Conservation (phyloP, 2,797 vertebrate species). For the Aphelocoma californica region DNA sequence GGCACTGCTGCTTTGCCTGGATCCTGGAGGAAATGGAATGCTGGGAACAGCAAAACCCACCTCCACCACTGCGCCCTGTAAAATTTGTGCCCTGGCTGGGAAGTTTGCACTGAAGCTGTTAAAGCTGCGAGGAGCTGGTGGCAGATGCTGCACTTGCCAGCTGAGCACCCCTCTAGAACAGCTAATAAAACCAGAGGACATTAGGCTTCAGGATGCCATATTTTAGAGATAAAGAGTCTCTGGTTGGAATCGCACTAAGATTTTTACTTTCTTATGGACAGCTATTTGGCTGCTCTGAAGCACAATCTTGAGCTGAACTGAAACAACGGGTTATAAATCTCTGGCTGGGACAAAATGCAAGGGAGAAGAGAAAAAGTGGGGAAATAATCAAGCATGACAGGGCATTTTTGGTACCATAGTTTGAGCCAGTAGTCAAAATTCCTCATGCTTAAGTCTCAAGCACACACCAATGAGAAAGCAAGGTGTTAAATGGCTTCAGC, state of each 20-base stretch:
- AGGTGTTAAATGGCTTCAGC: not conserved
- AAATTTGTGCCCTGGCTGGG: not conserved
- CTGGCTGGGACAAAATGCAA: not conserved
- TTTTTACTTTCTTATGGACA: not conserved
- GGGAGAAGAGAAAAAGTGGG: not conserved
- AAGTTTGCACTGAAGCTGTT: not conserved
- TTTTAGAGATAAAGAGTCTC: not conserved
- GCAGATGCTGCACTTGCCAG: slow-evolving; percentile 49
- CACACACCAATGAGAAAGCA: not conserved
- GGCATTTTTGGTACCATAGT: not conserved
- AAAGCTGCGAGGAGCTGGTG: not conserved
- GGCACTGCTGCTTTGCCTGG: not conserved
- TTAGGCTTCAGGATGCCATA: not conserved
- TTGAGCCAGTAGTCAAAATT: not conserved
- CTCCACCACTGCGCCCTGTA: not conserved
- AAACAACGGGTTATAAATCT: not conserved
- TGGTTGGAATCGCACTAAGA: not conserved
- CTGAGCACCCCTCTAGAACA: slow-evolving; percentile 13
- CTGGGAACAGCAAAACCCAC: not conserved
- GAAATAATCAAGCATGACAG: not conserved
- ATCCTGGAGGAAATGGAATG: not conserved
- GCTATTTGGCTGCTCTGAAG: not conserved
- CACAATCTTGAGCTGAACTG: not conserved
- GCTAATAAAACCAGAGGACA: not conserved
- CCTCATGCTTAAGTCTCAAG: not conserved